Percentiles rank a stretch among this genome's conserved stretches.
Conservation (phyloP, 1,140 invertebrate species). For the Mycetomoellerius zeteki region DNA sequence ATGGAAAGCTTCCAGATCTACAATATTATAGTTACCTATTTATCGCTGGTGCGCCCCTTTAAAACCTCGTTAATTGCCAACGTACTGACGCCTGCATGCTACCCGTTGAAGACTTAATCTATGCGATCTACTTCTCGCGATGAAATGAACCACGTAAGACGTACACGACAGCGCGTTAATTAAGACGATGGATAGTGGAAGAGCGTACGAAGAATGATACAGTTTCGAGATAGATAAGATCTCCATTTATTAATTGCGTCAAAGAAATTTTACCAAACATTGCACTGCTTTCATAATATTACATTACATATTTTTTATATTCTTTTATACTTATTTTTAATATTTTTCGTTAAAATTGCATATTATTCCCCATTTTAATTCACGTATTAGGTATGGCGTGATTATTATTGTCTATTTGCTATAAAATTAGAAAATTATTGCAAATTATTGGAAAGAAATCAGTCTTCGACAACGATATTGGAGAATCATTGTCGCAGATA, state of each 20-base stretch:
- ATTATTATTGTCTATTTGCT: not conserved
- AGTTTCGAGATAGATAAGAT: constrained; percentile 61
- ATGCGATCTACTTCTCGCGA: constrained; percentile 70
- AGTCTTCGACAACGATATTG: too few relatives aligned
- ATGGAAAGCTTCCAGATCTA: constrained; percentile 3
- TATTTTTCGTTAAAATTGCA: not conserved
- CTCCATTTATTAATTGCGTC: constrained; percentile 69
- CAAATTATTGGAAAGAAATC: not conserved
- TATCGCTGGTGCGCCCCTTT: constrained; percentile 61
- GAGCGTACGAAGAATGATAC: constrained; percentile 64
- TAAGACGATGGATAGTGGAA: constrained; percentile 74
- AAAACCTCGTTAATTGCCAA: constrained; percentile 65
- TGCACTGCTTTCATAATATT: not conserved
- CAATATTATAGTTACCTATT: constrained; percentile 44
- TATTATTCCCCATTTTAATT: not conserved
- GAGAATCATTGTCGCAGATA: constrained; percentile 20
- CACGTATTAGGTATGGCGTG: not conserved
- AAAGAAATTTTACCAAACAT: constrained; percentile 40
- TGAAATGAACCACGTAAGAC: constrained; percentile 67
- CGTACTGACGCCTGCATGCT: constrained; percentile 62
- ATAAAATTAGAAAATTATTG: not conserved
- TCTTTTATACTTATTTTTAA: not conserved
- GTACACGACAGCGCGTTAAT: constrained; percentile 71
- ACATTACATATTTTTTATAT: not conserved
- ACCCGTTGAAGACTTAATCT: constrained; percentile 69